Percentiles rank a stretch among this genome's conserved stretches.
These are phyloP conservation scores for Bubo scandiacus DNA, from an alignment of 2,113 vertebrate species.

Conservation along the genomic window DNA sequence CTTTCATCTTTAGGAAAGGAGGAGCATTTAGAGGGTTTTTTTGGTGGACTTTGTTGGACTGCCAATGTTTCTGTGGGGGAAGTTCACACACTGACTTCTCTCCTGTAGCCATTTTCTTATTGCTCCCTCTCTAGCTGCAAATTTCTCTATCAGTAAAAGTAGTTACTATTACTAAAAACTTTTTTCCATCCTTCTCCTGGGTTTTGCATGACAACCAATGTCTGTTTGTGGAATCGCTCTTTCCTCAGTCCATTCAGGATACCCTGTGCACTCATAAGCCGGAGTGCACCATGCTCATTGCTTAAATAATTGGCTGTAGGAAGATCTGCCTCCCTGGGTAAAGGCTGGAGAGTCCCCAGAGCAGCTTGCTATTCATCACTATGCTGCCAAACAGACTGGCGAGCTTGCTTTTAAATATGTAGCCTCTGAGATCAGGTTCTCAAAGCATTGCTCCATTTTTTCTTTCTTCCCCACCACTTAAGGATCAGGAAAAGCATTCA, in stretches of 20 bases:
- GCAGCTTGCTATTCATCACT: neutral
- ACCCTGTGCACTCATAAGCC: neutral
- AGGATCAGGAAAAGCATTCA: neutral
- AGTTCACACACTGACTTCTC: neutral
- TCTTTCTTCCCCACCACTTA: neutral
- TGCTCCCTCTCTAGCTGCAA: neutral
- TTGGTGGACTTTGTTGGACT: neutral
- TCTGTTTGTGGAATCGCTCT: neutral
- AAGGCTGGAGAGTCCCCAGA: neutral
- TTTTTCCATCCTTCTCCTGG: neutral
- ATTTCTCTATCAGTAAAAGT: neutral
- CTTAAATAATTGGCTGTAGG: neutral
- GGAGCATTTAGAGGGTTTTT: neutral
- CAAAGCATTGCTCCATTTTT: neutral
- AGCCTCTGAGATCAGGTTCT: neutral
- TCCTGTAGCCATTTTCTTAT: neutral
- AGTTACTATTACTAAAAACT: neutral
- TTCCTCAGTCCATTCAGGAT: neutral
- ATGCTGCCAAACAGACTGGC: rapidly evolving
- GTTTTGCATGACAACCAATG: neutral
- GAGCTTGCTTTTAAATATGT: neutral
- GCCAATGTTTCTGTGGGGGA: neutral
- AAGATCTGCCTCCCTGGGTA: neutral
- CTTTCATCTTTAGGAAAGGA: neutral
- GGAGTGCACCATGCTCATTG: rapidly evolving